Evolutionary conservation across 2,113 vertebrate genomes (phyloP), one percentile per base, ranked within the genome.

Genomic region (Cebus imitator): DNA sequence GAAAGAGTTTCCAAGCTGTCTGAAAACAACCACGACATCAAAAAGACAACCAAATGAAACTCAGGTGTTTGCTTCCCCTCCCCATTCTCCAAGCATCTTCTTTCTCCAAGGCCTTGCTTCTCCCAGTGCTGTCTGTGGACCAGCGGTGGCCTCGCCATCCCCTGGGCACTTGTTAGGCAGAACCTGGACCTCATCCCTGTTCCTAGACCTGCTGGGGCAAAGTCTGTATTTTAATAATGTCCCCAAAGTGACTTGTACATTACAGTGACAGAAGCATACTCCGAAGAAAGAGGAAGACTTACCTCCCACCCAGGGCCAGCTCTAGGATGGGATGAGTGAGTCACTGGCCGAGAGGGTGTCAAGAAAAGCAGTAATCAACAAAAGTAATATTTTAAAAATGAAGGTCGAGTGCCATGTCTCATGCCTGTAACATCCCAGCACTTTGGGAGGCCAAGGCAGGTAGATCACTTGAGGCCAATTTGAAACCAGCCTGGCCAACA

Each of bases 1-100:
- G 87, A 95, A 96, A 85, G 70, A 73, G 84, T 84, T 85, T 90
- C 61, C 87, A 90, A 76, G 48, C 94, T 96, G 58, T 96, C 52
- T 76, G 76, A 94, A 92, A 95, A 90, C 80, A 93, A 76, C n/a
- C 64, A 20, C 5, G 45, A 66, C 87, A 93, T 92, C 87, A 95
- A 94, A 98, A 84, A 92, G 25, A 92, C 20, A 79, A 32, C 25
- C 20, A 68, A 87, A 96, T 43, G 87, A 81, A 97, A 64, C n/a
- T 66, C 45, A n/a, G 82, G 66, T 76, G 58, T 35, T 64, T 27
- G 6, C n/a, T 16, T 70, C 40, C 18, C 64, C 45, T 45, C 48
- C 4, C 6, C 14, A 8, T 5, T 1, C 23, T 27, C n/a, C 48
- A 23, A 52, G 30, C 16, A n/a, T 50, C 83, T 13, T 55, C 25